Base-by-base conservation (phyloP, 2,113 vertebrate species). In the Cyprinodon variegatus region DNA sequence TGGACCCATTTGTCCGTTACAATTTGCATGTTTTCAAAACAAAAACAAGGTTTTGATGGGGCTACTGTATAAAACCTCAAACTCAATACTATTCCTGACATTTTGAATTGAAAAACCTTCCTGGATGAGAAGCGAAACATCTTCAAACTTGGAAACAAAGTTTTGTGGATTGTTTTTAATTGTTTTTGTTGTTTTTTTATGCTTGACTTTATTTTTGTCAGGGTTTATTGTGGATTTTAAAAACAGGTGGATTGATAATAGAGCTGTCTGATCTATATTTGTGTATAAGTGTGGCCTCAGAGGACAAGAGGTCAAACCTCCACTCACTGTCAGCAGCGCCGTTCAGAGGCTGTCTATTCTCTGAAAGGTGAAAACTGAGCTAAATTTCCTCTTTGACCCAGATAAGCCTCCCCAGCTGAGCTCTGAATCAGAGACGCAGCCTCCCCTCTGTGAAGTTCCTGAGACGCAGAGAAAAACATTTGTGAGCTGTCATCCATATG, bases 401-500 rank as follows among this genome's bases (percentile, higher is more conserved):
- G 69, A 82, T 72, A 88, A 65, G 36, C 38, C 59, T 60, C 73
- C 72, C 46, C 63, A 20, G 70, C 70, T 60, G 76, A 70, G 71
- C 77, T 64, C 75, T 50, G 78, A 81, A 64, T 65, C 77, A 72
- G 72, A 74, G 70, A 74, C 68, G 41, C 77, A 59, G 38, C 65
- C 57, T 79, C 74, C 68, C 81, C 66, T 50, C 39, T 14, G 37
- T n/a, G 65, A 79, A 68, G 62, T 72, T 68, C 74, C 43, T 45
- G 62, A 78, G 75, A 71, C 41, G 46, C 74, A 74, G 78, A 66
- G 83, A 63, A 2, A 63, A 46, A 79, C 50, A 12, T 74, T 82
- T 77, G 88, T 85, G 89, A 92, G 89, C 81, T 76, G 61, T 89
- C 82, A 84, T 93, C 90, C 87, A 88, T 85, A 88, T 82, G 79